Evolutionary conservation across 2,888 invertebrate genomes (phyloP).

Genomic region (Aphidoletes aphidimyza): DNA sequence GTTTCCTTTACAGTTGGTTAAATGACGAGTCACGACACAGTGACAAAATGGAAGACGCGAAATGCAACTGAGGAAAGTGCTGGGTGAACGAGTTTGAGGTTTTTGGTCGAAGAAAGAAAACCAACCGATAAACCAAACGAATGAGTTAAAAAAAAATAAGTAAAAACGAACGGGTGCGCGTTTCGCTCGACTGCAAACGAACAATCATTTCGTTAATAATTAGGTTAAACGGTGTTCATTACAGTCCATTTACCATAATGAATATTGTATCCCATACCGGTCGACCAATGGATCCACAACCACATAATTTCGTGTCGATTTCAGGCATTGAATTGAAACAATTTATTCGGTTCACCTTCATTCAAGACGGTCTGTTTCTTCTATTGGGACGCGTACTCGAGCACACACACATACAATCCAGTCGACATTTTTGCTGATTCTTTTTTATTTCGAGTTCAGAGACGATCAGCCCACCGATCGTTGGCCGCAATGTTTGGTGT

Average conservation of each 20-base stretch:
- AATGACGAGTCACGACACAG: constrained; percentile 35
- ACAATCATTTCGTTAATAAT: constrained; percentile 52
- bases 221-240: constrained; percentile 53
- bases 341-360: background rate
- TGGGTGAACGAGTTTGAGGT: constrained; percentile 39
- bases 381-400: too few relatives aligned
- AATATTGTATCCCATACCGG: background rate
- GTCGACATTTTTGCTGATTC: too few relatives aligned
- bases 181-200: constrained; percentile 24
- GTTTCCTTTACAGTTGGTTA: constrained; percentile 16
- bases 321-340: background rate
- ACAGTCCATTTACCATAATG: constrained; percentile 44
- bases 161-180: background rate
- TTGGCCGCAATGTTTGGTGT: background rate
- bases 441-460: too few relatives aligned
- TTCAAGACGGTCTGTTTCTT: too few relatives aligned
- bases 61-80: constrained; percentile 13
- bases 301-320: constrained; percentile 16
- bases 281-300: constrained; percentile 7
- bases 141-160: background rate
- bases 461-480: too few relatives aligned
- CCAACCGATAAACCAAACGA: background rate
- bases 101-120: background rate
- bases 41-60: constrained; percentile 1
- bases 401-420: too few relatives aligned